phyloP scores from a whole-genome alignment of 1,140 invertebrate genomes.

The Portunus trituberculatus region DNA sequence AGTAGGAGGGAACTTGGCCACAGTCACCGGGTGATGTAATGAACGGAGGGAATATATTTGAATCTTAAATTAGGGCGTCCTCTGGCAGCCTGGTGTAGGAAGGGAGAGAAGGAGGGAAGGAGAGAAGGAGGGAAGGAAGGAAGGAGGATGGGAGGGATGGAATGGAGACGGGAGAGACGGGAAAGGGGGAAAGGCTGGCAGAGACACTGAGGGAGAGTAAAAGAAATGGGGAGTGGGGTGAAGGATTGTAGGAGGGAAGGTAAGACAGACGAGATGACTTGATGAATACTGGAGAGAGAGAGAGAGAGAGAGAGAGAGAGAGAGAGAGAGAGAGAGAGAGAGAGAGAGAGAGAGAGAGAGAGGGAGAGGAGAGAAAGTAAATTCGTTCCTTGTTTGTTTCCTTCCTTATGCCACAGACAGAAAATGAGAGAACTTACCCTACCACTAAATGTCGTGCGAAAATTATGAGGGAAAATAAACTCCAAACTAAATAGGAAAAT shows the following conservation, averaged over 20 bases:
- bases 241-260: neutral
- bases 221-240: neutral
- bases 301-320: neutral
- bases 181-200: neutral
- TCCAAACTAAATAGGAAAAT: no score
- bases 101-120: neutral
- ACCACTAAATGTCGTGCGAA: no score
- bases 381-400: no score
- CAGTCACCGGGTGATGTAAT: conserved; percentile 19
- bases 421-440: no score
- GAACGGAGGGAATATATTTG: conserved; percentile 63
- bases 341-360: no score
- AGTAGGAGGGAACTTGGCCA: conserved; percentile 35
- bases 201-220: neutral
- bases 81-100: neutral
- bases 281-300: neutral
- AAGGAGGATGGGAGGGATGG: neutral
- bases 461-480: no score
- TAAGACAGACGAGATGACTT: neutral
- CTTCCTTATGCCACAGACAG: no score
- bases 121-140: neutral
- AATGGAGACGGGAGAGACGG: neutral
- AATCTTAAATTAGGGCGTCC: conserved; percentile 56
- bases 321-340: neutral
- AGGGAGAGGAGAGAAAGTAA: no score